Evolutionary conservation across 2,113 vertebrate species (phyloP), one percentile per base, ranked within the genome.

Genomic region (Phylloscopus whistleri): DNA sequence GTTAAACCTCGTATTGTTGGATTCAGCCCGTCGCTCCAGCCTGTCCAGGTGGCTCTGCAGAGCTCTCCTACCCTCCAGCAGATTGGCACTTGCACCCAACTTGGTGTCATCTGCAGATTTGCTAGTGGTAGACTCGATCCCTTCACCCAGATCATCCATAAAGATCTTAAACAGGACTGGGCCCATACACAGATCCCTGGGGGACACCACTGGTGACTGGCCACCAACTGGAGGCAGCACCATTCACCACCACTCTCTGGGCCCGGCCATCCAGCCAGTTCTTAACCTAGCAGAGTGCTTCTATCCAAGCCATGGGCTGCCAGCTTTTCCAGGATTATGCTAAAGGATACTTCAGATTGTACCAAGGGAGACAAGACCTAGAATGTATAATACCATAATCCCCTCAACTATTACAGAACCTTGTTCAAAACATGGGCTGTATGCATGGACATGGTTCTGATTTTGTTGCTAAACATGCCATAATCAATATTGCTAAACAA

Each of bases 201-300:
- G 14, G 11, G 21, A 27, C 17, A 5, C 3, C 21, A 15, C 73
- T 16, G 0, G 24, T 58, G 51, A 24, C 8, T 6, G 31, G 9
- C 11, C 17, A 9, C 21, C 17, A 44, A 3, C 26, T 59, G 53
- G 11, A 68, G 1, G 3, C 33, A 59, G 1, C 20, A 43, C 16
- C 16, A 6, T 31, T 51, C 21, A 58, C 13, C 72, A 35, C 5
- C 33, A 44, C 21, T 68, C 53, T 44, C 53, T 77, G 44, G 31
- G 37, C 21, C 11, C 0, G 0, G 11, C 31, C 37, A 22, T 22
- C 2, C 21, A 27, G 26, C 13, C 53, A 27, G 31, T 31, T 51
- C 31, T 27, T 59, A 67, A 68, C 21, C 14, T 6, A 37, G 43
- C 2, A 3, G 11, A 3, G 14, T 31, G 27, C 13, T 6, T 5